Percentiles rank a stretch among this genome's conserved stretches.
Evolutionary conservation across 2,113 vertebrate genomes (phyloP).

Genomic region (Gadus chalcogrammus): DNA sequence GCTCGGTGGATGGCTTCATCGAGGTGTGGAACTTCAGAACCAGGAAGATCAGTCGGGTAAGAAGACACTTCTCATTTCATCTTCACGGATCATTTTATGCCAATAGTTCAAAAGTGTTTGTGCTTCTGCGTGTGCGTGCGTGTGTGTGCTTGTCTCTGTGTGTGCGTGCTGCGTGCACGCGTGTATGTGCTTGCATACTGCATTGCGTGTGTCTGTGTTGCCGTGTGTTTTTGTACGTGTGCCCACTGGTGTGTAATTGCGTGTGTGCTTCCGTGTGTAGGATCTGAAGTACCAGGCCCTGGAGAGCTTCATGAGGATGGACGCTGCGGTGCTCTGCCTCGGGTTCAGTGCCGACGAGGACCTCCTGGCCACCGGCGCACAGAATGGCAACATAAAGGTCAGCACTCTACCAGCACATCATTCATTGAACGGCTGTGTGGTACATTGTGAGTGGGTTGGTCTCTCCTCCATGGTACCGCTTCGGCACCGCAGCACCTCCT

Average conservation of each 20-base stretch:
- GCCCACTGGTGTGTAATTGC: neutral
- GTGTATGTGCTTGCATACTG: slow-evolving; percentile 10
- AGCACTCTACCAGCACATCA: neutral
- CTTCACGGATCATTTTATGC: neutral
- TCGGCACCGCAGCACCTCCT: too few species aligned
- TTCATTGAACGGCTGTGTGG: neutral
- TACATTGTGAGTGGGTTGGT: too few species aligned
- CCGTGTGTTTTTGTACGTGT: too few species aligned
- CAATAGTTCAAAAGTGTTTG: neutral
- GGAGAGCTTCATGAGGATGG: slow-evolving; percentile 99
- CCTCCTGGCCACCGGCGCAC: slow-evolving; percentile 92
- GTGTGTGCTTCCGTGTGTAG: slow-evolving; percentile 59
- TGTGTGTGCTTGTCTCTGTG: neutral
- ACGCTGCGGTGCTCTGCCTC: slow-evolving; percentile 94
- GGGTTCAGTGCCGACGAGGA: slow-evolving; percentile 93
- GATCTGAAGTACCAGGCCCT: slow-evolving; percentile 97
- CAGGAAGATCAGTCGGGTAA: slow-evolving; percentile 94
- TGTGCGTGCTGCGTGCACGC: neutral
- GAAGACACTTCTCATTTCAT: neutral
- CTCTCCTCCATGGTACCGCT: too few species aligned
- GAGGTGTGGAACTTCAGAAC: slow-evolving; percentile 98
- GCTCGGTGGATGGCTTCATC: slow-evolving; percentile 96
- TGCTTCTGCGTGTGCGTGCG: neutral
- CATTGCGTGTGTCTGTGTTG: too few species aligned
- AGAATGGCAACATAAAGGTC: slow-evolving; percentile 97